Evolutionary conservation across 1,140 invertebrate species (phyloP).

Genomic region (Anthonomus grandis): DNA sequence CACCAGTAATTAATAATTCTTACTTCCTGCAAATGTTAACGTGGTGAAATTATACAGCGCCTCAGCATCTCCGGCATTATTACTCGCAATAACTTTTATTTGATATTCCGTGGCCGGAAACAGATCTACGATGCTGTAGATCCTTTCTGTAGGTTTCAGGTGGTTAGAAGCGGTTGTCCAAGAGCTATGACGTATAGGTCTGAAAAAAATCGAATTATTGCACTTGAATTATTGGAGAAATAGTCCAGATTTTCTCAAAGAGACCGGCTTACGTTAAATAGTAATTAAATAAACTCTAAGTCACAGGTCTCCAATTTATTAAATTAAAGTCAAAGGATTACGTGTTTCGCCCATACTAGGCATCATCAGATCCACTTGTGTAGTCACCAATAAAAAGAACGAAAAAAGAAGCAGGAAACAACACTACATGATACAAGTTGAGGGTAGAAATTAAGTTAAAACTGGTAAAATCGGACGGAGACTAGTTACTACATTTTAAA

Average conservation of each 20-base stretch:
- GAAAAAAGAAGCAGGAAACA: too few relatives aligned
- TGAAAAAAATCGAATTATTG: slow-evolving; percentile 4
- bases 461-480: too few relatives aligned
- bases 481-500: too few relatives aligned
- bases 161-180: slow-evolving; percentile 75
- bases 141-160: slow-evolving; percentile 70
- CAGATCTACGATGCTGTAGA: slow-evolving; percentile 76
- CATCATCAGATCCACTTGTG: too few relatives aligned
- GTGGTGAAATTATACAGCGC: slow-evolving; percentile 86
- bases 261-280: not conserved
- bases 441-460: too few relatives aligned
- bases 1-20: slow-evolving; percentile 40
- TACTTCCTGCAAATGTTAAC: slow-evolving; percentile 69
- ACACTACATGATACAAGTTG: too few relatives aligned
- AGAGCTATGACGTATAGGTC: slow-evolving; percentile 45
- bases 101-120: slow-evolving; percentile 83
- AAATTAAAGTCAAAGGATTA: too few relatives aligned
- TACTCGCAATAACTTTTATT: slow-evolving; percentile 83
- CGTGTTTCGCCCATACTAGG: too few relatives aligned
- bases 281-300: not conserved
- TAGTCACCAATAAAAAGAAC: too few relatives aligned
- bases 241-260: not conserved
- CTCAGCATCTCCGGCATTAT: slow-evolving; percentile 86
- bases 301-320: too few relatives aligned
- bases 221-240: not conserved